Evolutionary conservation across 2,113 vertebrate genomes (phyloP).

Genomic region (Progne subis): DNA sequence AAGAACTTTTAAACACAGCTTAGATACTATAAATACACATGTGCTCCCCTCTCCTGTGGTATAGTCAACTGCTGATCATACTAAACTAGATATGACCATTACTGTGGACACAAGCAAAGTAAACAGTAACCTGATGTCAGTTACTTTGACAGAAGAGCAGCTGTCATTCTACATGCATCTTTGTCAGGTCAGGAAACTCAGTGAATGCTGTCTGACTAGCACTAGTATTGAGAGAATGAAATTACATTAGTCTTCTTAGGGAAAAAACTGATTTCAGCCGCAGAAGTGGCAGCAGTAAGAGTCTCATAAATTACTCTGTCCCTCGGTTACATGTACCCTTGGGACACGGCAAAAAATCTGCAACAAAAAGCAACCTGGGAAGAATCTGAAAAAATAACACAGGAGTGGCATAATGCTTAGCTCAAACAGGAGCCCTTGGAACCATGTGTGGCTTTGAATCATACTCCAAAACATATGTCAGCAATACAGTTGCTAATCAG

Average conservation of each 20-base stretch:
- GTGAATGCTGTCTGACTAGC: not conserved
- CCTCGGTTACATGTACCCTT: not conserved
- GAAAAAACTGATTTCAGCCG: not conserved
- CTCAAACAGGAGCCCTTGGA: not conserved
- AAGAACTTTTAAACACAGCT: slow-evolving; percentile 3
- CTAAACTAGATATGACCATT: slow-evolving; percentile 23
- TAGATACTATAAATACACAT: not conserved
- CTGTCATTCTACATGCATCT: not conserved
- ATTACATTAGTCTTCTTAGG: not conserved
- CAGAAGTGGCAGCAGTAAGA: not conserved
- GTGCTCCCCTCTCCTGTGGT: not conserved
- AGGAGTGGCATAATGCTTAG: not conserved
- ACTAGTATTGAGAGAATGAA: not conserved
- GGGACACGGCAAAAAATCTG: not conserved
- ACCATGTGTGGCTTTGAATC: not conserved
- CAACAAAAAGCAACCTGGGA: not conserved
- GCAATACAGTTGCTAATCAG: not conserved
- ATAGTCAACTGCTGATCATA: slow-evolving; percentile 11
- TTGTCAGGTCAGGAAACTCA: not conserved
- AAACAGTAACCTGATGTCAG: not conserved
- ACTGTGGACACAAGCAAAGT: not conserved
- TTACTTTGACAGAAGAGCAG: not conserved
- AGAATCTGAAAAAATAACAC: not conserved
- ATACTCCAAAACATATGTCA: not conserved
- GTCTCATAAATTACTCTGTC: not conserved